Base-by-base conservation (phyloP, 2,888 invertebrate species). In the Drosophila melanosoma region DNA sequence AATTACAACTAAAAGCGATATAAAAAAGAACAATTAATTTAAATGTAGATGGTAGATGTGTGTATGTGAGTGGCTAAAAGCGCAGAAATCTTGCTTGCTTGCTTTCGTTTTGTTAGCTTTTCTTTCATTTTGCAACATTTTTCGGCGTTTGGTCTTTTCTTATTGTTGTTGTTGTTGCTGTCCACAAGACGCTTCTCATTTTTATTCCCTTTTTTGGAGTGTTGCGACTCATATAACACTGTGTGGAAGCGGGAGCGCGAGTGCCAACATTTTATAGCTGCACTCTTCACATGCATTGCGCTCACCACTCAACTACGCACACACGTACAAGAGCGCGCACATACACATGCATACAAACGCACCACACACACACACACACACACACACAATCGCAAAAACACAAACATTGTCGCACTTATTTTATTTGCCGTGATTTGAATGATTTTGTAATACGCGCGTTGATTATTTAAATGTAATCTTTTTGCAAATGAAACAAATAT, bases 191-290 rank as follows among this genome's bases (percentile, higher is more conserved):
- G 86, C 83, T 89, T 83, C 90, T 84, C 89, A 87, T 91, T 91
- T 92, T 92, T 91, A 92, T 93, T 93, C 92, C 92, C 92, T 92
- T 93, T 92, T 92, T 92, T 93, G 92, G 92, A 79, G 92, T 92
- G 92, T 93, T 92, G 92, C 79, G 92, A 92, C 91, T 92, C 92
- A 91, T 92, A 92, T 92, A 92, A 92, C 92, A 92, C 84, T 77
- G 80, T 73, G 89, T 72, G 76, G 71, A 76, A 89, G 84, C 74
- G 79, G 69, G 84, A 88, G 74, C 68, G 82, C 79, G 68, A 60
- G 69, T 69, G 59, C 64, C 67, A 65, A 88, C 72, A 74, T 69
- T 83, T 89, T 86, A 83, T 86, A 90, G 86, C 86, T 74, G 86
- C 72, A 90, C 86, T 88, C 83, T 83, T 86, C 90, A 74, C 68